These are phyloP conservation scores for Eurystomus gularis DNA, from an alignment of 2,113 vertebrate genomes.

Conservation along the genomic window DNA sequence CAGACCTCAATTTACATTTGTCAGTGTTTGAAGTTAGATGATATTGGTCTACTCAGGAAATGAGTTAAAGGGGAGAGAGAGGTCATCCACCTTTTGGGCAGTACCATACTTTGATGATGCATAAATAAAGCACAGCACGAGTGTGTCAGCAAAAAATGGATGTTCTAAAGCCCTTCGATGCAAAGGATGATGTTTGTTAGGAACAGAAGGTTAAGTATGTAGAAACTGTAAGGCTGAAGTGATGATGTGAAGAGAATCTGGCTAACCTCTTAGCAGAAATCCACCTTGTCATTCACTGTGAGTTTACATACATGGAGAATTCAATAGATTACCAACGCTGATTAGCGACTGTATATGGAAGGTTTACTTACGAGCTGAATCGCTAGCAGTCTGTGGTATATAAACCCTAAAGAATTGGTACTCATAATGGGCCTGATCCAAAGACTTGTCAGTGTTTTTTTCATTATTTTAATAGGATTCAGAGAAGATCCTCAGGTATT, in stretches of 20 bases:
- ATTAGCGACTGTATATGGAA: neutral
- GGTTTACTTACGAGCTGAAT: neutral
- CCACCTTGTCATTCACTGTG: neutral
- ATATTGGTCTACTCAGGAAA: constrained; percentile 58
- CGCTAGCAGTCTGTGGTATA: neutral
- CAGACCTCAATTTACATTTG: constrained; percentile 68
- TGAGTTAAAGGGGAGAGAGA: constrained; percentile 27
- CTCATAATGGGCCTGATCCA: neutral
- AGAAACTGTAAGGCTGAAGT: constrained; percentile 1
- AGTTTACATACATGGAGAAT: neutral
- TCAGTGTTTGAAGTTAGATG: constrained; percentile 53
- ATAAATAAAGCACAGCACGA: constrained; percentile 47
- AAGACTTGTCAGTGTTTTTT: neutral
- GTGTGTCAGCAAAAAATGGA: constrained; percentile 41
- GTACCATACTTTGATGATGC: constrained; percentile 36
- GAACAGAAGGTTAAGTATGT: constrained; percentile 49
- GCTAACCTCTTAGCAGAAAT: neutral
- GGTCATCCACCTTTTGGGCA: constrained; percentile 50
- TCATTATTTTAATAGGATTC: neutral
- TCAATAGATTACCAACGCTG: constrained; percentile 8
- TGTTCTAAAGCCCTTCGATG: constrained; percentile 35
- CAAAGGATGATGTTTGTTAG: constrained; percentile 19
- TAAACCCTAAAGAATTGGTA: neutral
- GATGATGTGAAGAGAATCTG: neutral
- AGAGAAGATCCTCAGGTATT: neutral